These are phyloP conservation scores for Kryptolebias ocellatus DNA, from an alignment of 2,797 vertebrate species.

Conservation along the genomic window DNA sequence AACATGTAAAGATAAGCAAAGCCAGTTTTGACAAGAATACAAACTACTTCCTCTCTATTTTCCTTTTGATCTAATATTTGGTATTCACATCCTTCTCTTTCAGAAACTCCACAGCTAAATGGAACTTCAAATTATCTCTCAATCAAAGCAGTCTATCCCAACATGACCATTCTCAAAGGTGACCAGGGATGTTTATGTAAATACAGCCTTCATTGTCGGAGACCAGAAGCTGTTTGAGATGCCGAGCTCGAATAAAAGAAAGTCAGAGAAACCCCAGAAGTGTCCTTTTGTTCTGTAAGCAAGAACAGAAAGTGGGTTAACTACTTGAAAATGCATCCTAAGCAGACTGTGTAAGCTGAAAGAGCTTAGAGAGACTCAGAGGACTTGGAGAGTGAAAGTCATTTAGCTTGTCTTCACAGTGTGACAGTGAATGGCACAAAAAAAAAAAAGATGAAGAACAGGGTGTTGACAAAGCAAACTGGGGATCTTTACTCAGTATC, in stretches of 20 bases:
- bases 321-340: constrained; percentile 59
- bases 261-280: constrained; percentile 53
- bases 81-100: constrained; percentile 3
- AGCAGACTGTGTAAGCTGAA: constrained; percentile 57
- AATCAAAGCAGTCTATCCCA: constrained; percentile 28
- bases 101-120: neutral
- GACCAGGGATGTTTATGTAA: constrained; percentile 44
- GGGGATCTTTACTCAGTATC: constrained; percentile 16
- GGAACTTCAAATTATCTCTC: constrained; percentile 10
- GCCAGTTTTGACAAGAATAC: neutral
- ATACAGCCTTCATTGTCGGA: constrained; percentile 36
- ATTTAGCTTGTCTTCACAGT: constrained; percentile 53
- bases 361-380: constrained; percentile 50
- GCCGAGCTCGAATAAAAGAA: constrained; percentile 15
- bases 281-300: constrained; percentile 52
- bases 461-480: constrained; percentile 15
- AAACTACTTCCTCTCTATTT: neutral
- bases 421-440: constrained; percentile 32
- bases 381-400: constrained; percentile 54
- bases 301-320: constrained; percentile 66
- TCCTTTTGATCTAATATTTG: constrained; percentile 15
- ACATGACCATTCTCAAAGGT: constrained; percentile 34
- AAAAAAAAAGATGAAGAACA: constrained; percentile 28
- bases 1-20: constrained; percentile 2
- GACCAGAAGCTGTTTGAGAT: constrained; percentile 39